Conservation (phyloP, 2,888 invertebrate genomes). For the Clunio marinus region DNA sequence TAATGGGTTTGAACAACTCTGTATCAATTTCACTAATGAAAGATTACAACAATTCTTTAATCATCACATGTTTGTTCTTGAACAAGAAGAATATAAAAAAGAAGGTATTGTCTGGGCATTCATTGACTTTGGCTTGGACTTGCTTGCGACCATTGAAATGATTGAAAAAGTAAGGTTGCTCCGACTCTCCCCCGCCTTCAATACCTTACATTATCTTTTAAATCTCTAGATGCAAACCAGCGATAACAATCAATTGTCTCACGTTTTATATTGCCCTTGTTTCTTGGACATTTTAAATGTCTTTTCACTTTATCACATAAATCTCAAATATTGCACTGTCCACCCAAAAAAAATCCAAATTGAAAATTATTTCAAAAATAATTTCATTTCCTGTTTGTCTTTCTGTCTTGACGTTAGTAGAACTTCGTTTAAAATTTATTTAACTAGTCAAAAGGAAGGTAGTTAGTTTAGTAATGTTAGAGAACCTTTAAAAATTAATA, state of each 20-base stretch:
- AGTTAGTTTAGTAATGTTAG: too few relatives aligned
- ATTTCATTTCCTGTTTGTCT: too few relatives aligned
- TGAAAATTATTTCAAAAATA: too few relatives aligned
- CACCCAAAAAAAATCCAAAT: too few relatives aligned
- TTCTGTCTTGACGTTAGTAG: too few relatives aligned
- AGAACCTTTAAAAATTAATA: not conserved
- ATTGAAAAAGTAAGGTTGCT: conserved; percentile 99
- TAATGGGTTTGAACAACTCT: conserved; percentile 99
- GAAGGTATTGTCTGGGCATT: conserved; percentile 98
- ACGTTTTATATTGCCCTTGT: too few relatives aligned
- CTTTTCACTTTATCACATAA: too few relatives aligned
- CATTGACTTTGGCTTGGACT: conserved; percentile 99
- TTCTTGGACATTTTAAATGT: too few relatives aligned
- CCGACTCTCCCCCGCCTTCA: not conserved
- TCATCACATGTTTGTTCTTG: conserved; percentile 99
- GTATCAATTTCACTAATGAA: conserved; percentile 99
- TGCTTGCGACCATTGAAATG: conserved; percentile 96
- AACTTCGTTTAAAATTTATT: too few relatives aligned
- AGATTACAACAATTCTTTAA: conserved; percentile 99
- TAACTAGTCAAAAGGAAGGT: too few relatives aligned
- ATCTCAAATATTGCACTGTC: too few relatives aligned
- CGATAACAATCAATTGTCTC: not conserved
- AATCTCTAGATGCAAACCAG: not conserved
- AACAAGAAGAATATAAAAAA: conserved; percentile 97
- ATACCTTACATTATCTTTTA: not conserved